Percentiles rank a stretch among this genome's conserved stretches.
phyloP scores from a whole-genome alignment of 2,888 invertebrate genomes.

The Mesorhabditis spiculigera region DNA sequence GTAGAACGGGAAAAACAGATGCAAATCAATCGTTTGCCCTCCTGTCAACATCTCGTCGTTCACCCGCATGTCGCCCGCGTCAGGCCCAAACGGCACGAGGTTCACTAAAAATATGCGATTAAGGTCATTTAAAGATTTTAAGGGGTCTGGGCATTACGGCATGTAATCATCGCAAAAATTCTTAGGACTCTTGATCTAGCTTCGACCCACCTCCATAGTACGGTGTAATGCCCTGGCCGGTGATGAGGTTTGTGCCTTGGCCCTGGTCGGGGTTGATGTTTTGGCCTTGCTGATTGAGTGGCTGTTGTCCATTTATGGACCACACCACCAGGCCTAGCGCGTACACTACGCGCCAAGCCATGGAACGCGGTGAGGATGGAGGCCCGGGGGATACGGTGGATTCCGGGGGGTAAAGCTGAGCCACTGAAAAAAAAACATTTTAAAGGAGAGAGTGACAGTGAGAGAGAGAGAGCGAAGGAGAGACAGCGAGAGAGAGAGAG shows the following conservation, averaged over 20 bases:
- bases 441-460: slow-evolving; percentile 13
- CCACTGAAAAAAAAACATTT: neutral
- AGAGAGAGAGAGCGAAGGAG: slow-evolving; percentile 21
- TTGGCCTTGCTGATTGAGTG: neutral
- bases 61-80: slow-evolving; percentile 53
- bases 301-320: neutral
- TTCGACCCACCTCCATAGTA: slow-evolving; percentile 45
- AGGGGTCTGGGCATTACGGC: neutral
- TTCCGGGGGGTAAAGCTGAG: too few species aligned
- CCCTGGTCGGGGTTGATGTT: neutral
- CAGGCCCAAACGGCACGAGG: slow-evolving; percentile 54
- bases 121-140: neutral
- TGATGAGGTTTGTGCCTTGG: slow-evolving; percentile 33
- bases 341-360: neutral
- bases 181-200: neutral
- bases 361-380: neutral
- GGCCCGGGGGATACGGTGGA: too few species aligned
- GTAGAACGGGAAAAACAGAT: slow-evolving; percentile 56
- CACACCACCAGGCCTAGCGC: neutral
- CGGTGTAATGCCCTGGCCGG: slow-evolving; percentile 50
- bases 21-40: slow-evolving; percentile 56
- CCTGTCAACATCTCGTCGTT: slow-evolving; percentile 52
- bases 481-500: slow-evolving; percentile 16
- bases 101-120: slow-evolving; percentile 26
- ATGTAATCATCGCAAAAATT: neutral